Evolutionary conservation across 2,113 vertebrate species (phyloP).

Genomic region (Cyprinus carpio): DNA sequence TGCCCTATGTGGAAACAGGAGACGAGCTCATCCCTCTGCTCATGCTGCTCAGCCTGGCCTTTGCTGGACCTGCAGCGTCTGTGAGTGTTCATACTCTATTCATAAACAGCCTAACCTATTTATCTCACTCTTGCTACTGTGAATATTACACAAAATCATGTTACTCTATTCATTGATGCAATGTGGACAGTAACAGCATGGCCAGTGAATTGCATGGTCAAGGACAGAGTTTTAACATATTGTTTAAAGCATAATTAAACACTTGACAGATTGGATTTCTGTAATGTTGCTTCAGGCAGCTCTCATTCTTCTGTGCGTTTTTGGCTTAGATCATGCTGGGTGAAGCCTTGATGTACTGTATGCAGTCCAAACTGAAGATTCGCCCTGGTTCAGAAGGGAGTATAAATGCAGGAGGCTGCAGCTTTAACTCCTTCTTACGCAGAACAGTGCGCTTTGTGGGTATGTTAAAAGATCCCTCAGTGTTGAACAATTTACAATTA

Average conservation of each 20-base stretch:
- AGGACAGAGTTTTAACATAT: neutral
- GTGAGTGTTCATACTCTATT: slow-evolving; percentile 72
- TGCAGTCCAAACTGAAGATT: slow-evolving; percentile 88
- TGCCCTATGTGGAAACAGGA: slow-evolving; percentile 92
- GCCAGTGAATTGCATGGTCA: neutral
- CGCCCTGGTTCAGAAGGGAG: slow-evolving; percentile 86
- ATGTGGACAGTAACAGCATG: neutral
- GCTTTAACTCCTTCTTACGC: slow-evolving; percentile 97
- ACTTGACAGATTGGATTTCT: slow-evolving; percentile 21
- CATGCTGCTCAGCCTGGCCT: slow-evolving; percentile 95
- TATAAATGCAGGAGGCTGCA: slow-evolving; percentile 95
- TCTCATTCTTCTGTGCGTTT: slow-evolving; percentile 30
- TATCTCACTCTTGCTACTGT: slow-evolving; percentile 20
- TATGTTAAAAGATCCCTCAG: slow-evolving; percentile 61
- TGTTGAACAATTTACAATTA: neutral
- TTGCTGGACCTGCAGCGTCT: slow-evolving; percentile 88
- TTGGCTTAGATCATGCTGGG: slow-evolving; percentile 90
- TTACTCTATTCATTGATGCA: slow-evolving; percentile 18
- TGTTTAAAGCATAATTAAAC: slow-evolving; percentile 19
- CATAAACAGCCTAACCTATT: slow-evolving; percentile 37
- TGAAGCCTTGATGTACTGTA: slow-evolving; percentile 96
- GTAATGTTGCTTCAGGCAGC: slow-evolving; percentile 17
- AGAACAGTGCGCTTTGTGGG: slow-evolving; percentile 96
- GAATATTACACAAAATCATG: slow-evolving; percentile 18
- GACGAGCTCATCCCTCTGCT: slow-evolving; percentile 94